phyloP scores from a whole-genome alignment of 2,888 invertebrate genomes.

The Eilema sororculum region DNA sequence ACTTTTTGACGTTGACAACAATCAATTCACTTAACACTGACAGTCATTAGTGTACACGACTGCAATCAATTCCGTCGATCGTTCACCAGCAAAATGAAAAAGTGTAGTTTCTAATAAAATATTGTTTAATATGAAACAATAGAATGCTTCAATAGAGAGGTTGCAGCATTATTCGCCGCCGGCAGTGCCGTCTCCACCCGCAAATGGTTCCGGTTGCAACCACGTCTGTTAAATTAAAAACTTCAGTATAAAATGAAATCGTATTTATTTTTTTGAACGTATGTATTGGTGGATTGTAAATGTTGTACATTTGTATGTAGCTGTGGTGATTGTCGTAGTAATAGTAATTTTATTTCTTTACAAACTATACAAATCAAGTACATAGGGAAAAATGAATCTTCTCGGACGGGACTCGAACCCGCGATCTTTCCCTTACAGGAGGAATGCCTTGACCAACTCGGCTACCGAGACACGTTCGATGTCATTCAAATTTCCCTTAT shows the following conservation, averaged over 20 bases:
- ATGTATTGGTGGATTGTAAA: neutral
- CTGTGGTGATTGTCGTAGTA: too few relatives aligned
- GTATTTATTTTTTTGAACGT: slow-evolving; percentile 19
- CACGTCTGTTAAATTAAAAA: slow-evolving; percentile 50
- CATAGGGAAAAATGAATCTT: too few relatives aligned
- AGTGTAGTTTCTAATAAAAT: slow-evolving; percentile 70
- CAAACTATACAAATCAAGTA: too few relatives aligned
- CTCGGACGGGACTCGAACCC: too few relatives aligned
- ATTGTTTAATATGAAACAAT: slow-evolving; percentile 70
- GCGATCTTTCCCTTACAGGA: too few relatives aligned
- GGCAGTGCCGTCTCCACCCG: slow-evolving; percentile 51
- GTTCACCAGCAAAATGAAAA: slow-evolving; percentile 44
- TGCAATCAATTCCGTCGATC: slow-evolving; percentile 18
- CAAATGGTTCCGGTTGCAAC: slow-evolving; percentile 52
- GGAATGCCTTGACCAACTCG: too few relatives aligned
- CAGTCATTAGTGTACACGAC: neutral
- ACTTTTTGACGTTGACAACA: neutral
- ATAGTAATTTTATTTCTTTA: too few relatives aligned
- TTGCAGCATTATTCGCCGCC: slow-evolving; percentile 57
- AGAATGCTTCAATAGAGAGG: slow-evolving; percentile 64
- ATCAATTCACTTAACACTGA: neutral
- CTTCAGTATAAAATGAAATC: slow-evolving; percentile 39
- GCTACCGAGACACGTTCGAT: too few relatives aligned
- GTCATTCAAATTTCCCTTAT: too few relatives aligned
- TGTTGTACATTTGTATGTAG: neutral